These are phyloP conservation scores for Capromys pilorides DNA, from an alignment of 2,797 vertebrate species.

Conservation along the genomic window DNA sequence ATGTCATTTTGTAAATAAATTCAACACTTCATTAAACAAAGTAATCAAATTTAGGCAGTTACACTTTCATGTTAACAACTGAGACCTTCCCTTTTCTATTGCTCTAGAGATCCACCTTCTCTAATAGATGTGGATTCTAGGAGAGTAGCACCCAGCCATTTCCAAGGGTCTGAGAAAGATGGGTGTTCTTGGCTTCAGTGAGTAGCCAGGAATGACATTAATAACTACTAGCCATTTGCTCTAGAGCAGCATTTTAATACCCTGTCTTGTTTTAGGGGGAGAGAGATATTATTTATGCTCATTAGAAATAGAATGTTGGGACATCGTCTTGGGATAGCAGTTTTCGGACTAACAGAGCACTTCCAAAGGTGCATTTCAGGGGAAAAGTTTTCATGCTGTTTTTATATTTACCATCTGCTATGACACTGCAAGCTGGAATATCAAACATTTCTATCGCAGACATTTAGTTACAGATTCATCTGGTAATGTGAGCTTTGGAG, in stretches of 20 bases:
- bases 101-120: conserved; percentile 80
- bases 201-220: conserved; percentile 61
- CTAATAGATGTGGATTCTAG: conserved; percentile 64
- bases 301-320: conserved; percentile 32
- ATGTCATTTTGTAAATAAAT: conserved; percentile 87
- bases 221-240: conserved; percentile 71
- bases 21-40: conserved; percentile 88
- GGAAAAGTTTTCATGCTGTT: conserved; percentile 80
- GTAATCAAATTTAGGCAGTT: conserved; percentile 87
- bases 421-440: conserved; percentile 83
- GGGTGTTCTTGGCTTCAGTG: background rate
- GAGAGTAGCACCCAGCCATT: conserved; percentile 45
- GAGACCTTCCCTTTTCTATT: conserved; percentile 79
- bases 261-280: conserved; percentile 22
- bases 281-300: background rate
- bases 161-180: conserved; percentile 55
- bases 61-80: conserved; percentile 84
- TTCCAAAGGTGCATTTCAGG: conserved; percentile 75
- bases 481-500: conserved; percentile 73
- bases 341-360: conserved; percentile 71
- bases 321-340: conserved; percentile 67
- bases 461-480: conserved; percentile 74
- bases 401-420: conserved; percentile 85
- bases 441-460: conserved; percentile 78
- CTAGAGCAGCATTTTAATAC: conserved; percentile 64